Base-by-base conservation (phyloP, 2,888 invertebrate species). In the Rotaria magnacalcarata region DNA sequence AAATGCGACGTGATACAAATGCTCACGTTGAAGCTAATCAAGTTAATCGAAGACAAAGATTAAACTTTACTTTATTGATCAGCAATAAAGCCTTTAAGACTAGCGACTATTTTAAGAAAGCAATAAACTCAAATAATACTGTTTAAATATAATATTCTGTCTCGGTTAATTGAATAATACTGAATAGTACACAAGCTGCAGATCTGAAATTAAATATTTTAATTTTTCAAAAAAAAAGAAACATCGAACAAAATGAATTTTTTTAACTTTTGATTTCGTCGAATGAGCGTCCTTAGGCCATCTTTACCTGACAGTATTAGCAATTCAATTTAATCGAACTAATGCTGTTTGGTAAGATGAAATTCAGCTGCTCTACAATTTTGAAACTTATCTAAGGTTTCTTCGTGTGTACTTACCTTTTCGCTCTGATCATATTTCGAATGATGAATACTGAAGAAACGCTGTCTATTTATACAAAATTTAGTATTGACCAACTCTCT, bases 231-330 rank as follows among this genome's bases (percentile, higher is more conserved):
- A 52, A 14, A 16, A 52, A 16, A 52, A 16, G 11, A 11, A 16
- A 52, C 52, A 52, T 34, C 34, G 34, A 34, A 34, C 34, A 34
- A 34, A 52, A 52, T 14, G 8, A 3, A 16, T 14, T 52, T 11
- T 4, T 16, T 52, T 52, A 16, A 16, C 14, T 52, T 52, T 52
- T 11, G 52, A 8, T 52, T 52, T 80, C 80, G 80, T 47, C 47
- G 80, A 80, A 34, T 80, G 47, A 47, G 80, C 80, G 84, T 85
- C 80, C 86, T 47, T 80, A 67, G 74, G 87, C 87, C 87, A 87
- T 87, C 87, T 87, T 87, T 85, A 87, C 87, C 87, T 87, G 85
- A 87, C 87, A 87, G 87, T 87, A 87, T 87, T 87, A 87, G 85
- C 85, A 87, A 85, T 85, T 87, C 58, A 50, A 84, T 80, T 34